phyloP scores from a whole-genome alignment of 2,797 vertebrate species.

The Columba guinea region DNA sequence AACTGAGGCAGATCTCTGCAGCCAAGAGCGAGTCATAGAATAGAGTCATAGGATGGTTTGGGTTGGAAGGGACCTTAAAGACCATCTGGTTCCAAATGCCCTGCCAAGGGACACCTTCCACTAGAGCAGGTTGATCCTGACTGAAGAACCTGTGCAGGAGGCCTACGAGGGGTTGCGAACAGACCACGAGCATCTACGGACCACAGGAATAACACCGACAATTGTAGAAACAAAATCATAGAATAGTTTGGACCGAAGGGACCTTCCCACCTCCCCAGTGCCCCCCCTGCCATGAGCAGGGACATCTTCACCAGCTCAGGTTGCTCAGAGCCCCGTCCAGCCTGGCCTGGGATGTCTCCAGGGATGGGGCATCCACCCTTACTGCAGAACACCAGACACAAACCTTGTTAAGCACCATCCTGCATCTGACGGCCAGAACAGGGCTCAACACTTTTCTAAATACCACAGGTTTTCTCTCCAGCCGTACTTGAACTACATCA shows the following conservation, averaged over 20 bases:
- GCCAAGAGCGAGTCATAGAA: neutral
- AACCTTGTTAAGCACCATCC: neutral
- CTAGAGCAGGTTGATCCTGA: neutral
- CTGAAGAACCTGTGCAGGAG: neutral
- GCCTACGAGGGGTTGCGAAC: neutral
- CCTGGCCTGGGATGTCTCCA: too few relatives aligned
- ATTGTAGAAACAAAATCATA: neutral
- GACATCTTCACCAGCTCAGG: too few relatives aligned
- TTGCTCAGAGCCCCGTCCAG: too few relatives aligned
- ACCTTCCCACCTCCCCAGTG: too few relatives aligned
- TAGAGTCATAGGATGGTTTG: neutral
- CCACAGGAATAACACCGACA: neutral
- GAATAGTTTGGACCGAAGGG: too few relatives aligned
- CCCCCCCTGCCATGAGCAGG: too few relatives aligned
- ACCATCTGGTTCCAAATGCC: neutral
- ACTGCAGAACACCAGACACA: neutral
- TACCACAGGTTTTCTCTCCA: neutral
- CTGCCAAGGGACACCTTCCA: neutral
- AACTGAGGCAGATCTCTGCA: neutral
- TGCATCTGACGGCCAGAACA: neutral
- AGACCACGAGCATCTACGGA: neutral
- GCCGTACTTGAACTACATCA: neutral
- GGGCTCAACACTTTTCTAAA: neutral
- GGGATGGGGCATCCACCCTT: neutral
- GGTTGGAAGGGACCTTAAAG: neutral